Conservation (phyloP, 2,113 vertebrate species). For the Pelobates fuscus region DNA sequence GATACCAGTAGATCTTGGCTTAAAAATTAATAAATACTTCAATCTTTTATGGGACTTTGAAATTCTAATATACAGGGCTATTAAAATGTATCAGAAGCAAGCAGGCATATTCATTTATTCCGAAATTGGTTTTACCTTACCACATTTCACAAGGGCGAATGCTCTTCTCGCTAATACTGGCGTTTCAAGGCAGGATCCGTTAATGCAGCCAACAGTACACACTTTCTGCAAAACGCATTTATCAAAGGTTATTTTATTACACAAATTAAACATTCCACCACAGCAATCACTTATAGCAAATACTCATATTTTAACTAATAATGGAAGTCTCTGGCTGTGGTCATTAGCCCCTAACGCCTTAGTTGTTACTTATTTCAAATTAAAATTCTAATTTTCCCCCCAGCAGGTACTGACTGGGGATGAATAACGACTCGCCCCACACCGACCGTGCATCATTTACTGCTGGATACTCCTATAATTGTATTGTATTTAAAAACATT, state of each 20-base stretch:
- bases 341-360: slow-evolving; percentile 66
- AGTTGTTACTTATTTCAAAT: slow-evolving; percentile 70
- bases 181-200: slow-evolving; percentile 49
- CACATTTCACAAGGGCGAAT: slow-evolving; percentile 33
- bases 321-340: slow-evolving; percentile 68
- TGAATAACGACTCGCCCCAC: slow-evolving; percentile 54
- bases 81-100: too few relatives aligned
- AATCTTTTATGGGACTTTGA: too few relatives aligned
- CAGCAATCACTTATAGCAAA: slow-evolving; percentile 51
- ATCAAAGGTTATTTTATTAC: slow-evolving; percentile 41
- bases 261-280: slow-evolving; percentile 45
- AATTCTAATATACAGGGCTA: too few relatives aligned
- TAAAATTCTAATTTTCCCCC: slow-evolving; percentile 70
- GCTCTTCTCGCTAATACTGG: slow-evolving; percentile 47
- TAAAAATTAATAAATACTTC: too few relatives aligned
- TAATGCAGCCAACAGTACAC: slow-evolving; percentile 43
- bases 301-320: slow-evolving; percentile 58
- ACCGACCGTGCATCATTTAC: too few relatives aligned
- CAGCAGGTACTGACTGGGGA: slow-evolving; percentile 59
- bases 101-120: not conserved
- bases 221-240: slow-evolving; percentile 46
- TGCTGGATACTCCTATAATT: slow-evolving; percentile 62
- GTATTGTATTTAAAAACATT: slow-evolving; percentile 65
- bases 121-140: slow-evolving; percentile 32
- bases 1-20: too few relatives aligned